Evolutionary conservation across 2,888 invertebrate genomes (phyloP).

Genomic region (Bimastos eiseni): DNA sequence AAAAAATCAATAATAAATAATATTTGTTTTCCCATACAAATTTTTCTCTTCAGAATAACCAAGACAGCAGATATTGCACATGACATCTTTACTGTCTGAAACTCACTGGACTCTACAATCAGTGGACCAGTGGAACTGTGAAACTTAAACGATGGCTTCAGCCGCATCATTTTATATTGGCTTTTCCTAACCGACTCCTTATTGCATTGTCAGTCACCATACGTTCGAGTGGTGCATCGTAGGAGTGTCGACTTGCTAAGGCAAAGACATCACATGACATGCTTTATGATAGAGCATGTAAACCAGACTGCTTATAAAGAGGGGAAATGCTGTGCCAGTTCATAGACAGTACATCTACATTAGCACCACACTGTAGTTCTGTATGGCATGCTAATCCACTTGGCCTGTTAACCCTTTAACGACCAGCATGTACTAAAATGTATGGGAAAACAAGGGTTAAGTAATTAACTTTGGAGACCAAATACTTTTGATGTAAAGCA

Average conservation of each 20-base stretch:
- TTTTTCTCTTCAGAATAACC: not conserved
- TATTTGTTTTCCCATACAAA: not conserved
- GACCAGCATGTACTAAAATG: no score
- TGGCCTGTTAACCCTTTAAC: no score
- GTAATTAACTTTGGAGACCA: no score
- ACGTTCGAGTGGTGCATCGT: not conserved
- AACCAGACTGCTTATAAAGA: no score
- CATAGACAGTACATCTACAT: no score
- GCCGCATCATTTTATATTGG: not conserved
- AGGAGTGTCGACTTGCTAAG: not conserved
- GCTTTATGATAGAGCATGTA: no score
- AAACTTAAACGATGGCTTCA: not conserved
- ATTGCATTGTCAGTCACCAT: not conserved
- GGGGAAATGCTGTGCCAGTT: no score
- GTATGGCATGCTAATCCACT: no score
- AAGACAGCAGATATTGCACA: not conserved
- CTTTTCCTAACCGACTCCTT: not conserved
- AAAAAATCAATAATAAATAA: not conserved
- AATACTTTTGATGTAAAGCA: no score
- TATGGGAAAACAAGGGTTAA: no score
- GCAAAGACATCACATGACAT: no score
- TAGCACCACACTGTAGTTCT: no score
- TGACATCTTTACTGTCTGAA: not conserved
- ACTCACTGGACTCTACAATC: not conserved
- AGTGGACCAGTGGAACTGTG: not conserved